Conservation (phyloP, 2,797 vertebrate genomes). For the Lutjanus argentimaculatus region DNA sequence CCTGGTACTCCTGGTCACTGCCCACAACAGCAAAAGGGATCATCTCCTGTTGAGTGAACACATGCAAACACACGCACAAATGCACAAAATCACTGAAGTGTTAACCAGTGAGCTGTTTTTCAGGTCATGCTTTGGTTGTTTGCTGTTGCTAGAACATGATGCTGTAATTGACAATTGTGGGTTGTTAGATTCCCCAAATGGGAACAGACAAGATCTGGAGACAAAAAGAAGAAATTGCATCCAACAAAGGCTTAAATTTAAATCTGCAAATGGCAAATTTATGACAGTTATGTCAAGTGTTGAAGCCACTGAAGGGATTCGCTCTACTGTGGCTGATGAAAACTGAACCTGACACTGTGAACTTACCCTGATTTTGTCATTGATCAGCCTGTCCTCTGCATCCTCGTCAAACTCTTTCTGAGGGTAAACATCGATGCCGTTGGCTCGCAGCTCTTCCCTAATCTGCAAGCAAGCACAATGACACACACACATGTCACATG, state of each 20-base stretch:
- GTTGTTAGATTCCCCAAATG: neutral
- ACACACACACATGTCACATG: neutral
- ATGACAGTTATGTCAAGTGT: neutral
- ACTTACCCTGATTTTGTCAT: constrained; percentile 96
- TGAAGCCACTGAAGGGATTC: neutral
- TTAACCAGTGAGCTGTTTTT: constrained; percentile 6
- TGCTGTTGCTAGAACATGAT: neutral
- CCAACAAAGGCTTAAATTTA: neutral
- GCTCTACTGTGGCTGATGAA: neutral
- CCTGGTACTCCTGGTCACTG: constrained; percentile 98
- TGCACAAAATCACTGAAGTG: neutral
- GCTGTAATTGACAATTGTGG: neutral
- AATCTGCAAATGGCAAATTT: neutral
- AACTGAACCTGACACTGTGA: neutral
- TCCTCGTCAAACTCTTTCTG: constrained; percentile 99
- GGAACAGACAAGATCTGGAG: neutral
- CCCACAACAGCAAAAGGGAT: constrained; percentile 98
- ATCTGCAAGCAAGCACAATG: constrained; percentile 84
- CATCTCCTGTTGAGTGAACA: constrained; percentile 90
- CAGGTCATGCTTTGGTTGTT: constrained; percentile 20
- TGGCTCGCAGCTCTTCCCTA: constrained; percentile 93
- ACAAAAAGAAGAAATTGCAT: neutral
- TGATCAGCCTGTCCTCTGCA: constrained; percentile 93
- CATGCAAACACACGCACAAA: constrained; percentile 25
- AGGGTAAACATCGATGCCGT: constrained; percentile 96